Evolutionary conservation across 2,113 vertebrate genomes (phyloP), one percentile per base, ranked within the genome.

Genomic region (Oncorhynchus kisutch): DNA sequence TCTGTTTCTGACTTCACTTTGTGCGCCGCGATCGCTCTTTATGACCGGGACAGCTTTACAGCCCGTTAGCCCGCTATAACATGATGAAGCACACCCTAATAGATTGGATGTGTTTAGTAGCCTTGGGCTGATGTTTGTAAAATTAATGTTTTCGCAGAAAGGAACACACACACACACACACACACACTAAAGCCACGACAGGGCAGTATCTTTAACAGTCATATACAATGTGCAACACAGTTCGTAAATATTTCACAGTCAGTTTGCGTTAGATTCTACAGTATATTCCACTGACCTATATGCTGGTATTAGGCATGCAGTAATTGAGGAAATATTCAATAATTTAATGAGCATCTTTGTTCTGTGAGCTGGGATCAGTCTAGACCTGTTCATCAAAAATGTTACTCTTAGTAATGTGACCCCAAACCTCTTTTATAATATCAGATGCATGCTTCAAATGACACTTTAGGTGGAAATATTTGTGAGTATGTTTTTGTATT

Each of bases 61-160:
- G 91, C 91, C 90, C 82, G 90, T 92, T 91, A 88, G 87, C 86
- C 87, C 71, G 45, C 85, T 88, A 90, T 92, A 93, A 92, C 91
- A 90, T 83, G 91, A 93, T 92, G 92, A 92, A 92, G 89, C 85
- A 84, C 85, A 85, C 84, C 90, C 88, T 92, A 93, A 92, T 92
- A 89, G 91, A 92, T 93, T 91, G 87, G 89, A 91, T 91, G 90
- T 89, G 91, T 92, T 92, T 91, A 91, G 90, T 93, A 90, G 89
- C 90, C 91, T 87, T 87, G 85, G 90, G 91, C 91, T 87, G 88
- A 91, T 93, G 90, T 92, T 91, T 92, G 91, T 89, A 88, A 91
- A 91, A 92, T 45, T 90, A 91, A 92, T 90, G 90, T 89, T 70
- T 91, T 88, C 4, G 8, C 9, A 20, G 29, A 73, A 45, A 45